These are phyloP conservation scores for Muraenolepis orangiensis DNA, from an alignment of 2,797 vertebrate species.

Conservation along the genomic window DNA sequence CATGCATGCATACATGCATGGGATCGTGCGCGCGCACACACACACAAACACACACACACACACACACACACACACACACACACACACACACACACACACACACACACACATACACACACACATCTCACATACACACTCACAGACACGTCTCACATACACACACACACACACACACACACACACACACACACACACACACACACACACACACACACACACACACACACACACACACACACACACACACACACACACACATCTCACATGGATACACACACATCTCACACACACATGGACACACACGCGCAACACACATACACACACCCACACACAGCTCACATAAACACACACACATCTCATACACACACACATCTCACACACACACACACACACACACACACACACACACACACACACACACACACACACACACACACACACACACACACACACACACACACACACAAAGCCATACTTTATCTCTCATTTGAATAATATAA, in stretches of 20 bases:
- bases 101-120: constrained; percentile 30
- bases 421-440: constrained; percentile 26
- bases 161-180: background rate
- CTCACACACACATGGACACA: constrained; percentile 11
- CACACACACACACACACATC: constrained; percentile 1
- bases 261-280: background rate
- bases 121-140: constrained; percentile 18
- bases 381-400: background rate
- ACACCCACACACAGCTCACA: too few species aligned
- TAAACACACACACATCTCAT: background rate
- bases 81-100: background rate
- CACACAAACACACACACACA: constrained; percentile 1
- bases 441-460: constrained; percentile 4
- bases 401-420: constrained; percentile 20
- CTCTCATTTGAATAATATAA: constrained; percentile 63
- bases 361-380: background rate
- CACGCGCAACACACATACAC: too few species aligned
- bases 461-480: constrained; percentile 52
- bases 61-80: background rate
- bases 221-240: background rate
- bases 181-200: constrained; percentile 22
- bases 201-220: constrained; percentile 26
- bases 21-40: constrained; percentile 2
- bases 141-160: background rate
- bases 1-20: background rate